These are phyloP conservation scores for Clunio marinus DNA, from an alignment of 2,888 invertebrate genomes.

Conservation along the genomic window DNA sequence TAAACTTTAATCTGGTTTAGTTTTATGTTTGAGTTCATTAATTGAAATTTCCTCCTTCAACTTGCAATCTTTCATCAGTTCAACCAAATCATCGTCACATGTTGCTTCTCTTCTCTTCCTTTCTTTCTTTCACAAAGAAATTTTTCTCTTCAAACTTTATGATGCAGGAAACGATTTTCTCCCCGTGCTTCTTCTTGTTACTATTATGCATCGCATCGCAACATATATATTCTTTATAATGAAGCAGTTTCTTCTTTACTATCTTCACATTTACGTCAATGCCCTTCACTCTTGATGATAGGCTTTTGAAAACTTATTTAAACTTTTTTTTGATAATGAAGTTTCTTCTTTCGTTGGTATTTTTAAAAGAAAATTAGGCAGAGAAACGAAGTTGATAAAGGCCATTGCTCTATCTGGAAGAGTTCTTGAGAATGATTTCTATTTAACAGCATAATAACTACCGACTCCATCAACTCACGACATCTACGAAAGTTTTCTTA, in stretches of 20 bases:
- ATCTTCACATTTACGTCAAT: slow-evolving; percentile 5
- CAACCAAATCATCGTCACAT: slow-evolving; percentile 23
- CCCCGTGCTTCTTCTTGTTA: background rate
- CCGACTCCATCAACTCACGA: slow-evolving; percentile 1
- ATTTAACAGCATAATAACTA: background rate
- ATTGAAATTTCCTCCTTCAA: too few relatives aligned
- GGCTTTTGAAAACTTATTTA: background rate
- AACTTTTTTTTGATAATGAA: background rate
- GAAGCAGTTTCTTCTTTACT: background rate
- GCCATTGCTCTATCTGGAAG: slow-evolving; percentile 1
- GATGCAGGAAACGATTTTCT: slow-evolving; percentile 25
- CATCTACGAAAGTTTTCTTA: background rate
- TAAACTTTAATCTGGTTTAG: too few relatives aligned
- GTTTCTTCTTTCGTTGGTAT: background rate
- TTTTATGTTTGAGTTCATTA: too few relatives aligned
- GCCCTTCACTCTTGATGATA: background rate
- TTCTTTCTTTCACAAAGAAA: background rate
- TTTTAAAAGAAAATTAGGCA: too few relatives aligned
- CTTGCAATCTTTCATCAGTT: too few relatives aligned
- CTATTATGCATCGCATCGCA: too few relatives aligned
- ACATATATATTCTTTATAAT: background rate
- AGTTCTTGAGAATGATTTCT: slow-evolving; percentile 19
- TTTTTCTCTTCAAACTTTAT: slow-evolving; percentile 13
- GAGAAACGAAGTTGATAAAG: background rate
- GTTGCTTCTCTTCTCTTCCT: slow-evolving; percentile 1